Conservation (phyloP, 2,113 vertebrate species). For the Corythaixoides concolor region DNA sequence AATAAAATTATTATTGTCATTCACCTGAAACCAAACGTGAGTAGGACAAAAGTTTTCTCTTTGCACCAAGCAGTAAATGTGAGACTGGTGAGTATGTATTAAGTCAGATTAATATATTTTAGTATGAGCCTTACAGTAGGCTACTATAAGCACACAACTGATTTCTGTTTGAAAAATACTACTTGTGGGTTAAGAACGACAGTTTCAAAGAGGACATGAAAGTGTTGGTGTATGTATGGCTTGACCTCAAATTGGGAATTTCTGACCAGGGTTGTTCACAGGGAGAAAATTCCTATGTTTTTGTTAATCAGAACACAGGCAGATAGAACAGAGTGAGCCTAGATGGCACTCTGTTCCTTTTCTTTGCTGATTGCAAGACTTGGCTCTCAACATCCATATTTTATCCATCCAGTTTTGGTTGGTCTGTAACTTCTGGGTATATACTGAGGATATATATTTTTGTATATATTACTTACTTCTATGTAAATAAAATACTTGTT, state of each 20-base stretch:
- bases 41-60: not conserved
- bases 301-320: not conserved
- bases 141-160: not conserved
- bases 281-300: not conserved
- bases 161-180: not conserved
- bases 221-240: not conserved
- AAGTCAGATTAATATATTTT: not conserved
- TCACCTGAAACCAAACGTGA: not conserved
- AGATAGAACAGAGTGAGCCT: not conserved
- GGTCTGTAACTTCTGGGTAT: not conserved
- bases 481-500: not conserved
- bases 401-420: not conserved
- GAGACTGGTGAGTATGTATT: not conserved
- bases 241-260: not conserved
- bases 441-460: not conserved
- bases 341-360: not conserved
- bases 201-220: not conserved
- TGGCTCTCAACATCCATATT: not conserved
- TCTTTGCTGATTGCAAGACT: not conserved
- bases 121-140: not conserved
- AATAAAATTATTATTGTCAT: not conserved
- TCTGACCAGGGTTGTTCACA: not conserved
- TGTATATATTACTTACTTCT: not conserved
- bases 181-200: not conserved
- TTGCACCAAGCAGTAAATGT: not conserved